Evolutionary conservation across 2,113 vertebrate species (phyloP).

Genomic region (Alectura lathami): DNA sequence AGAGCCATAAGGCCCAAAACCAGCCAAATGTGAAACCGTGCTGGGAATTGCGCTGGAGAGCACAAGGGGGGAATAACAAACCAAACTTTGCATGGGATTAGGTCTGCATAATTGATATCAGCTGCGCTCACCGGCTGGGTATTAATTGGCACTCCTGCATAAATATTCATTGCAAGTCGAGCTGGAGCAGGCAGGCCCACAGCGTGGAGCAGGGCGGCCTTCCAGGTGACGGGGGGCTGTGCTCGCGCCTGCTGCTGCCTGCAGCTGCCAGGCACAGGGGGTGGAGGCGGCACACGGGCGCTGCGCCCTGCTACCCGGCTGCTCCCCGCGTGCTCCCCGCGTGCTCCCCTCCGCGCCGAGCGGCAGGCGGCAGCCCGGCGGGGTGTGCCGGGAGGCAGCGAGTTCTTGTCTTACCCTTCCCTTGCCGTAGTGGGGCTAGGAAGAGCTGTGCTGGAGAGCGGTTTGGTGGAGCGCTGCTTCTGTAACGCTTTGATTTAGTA

Average conservation of each 20-base stretch:
- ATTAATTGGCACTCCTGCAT: neutral
- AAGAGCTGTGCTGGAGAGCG: neutral
- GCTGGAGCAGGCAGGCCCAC: no score
- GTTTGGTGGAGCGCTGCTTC: no score
- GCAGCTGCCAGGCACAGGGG: neutral
- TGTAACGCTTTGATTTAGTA: rapidly evolving
- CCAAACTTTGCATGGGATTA: neutral
- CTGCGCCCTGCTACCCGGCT: no score
- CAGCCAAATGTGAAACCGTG: neutral
- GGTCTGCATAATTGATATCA: neutral
- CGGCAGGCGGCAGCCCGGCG: no score
- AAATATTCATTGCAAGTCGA: conserved; percentile 12
- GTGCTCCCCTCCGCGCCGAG: no score
- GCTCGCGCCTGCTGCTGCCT: neutral
- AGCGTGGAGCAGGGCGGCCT: neutral
- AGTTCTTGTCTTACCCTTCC: neutral
- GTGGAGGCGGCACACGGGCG: neutral
- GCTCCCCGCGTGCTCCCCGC: no score
- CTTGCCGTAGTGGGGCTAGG: rapidly evolving
- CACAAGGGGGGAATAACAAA: neutral
- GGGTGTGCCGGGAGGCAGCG: neutral
- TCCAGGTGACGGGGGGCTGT: neutral
- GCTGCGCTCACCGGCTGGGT: neutral
- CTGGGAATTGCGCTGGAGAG: neutral
- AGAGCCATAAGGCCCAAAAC: neutral